Evolutionary conservation across 2,113 vertebrate species (phyloP).

Genomic region (Sphaerodactylus townsendi): DNA sequence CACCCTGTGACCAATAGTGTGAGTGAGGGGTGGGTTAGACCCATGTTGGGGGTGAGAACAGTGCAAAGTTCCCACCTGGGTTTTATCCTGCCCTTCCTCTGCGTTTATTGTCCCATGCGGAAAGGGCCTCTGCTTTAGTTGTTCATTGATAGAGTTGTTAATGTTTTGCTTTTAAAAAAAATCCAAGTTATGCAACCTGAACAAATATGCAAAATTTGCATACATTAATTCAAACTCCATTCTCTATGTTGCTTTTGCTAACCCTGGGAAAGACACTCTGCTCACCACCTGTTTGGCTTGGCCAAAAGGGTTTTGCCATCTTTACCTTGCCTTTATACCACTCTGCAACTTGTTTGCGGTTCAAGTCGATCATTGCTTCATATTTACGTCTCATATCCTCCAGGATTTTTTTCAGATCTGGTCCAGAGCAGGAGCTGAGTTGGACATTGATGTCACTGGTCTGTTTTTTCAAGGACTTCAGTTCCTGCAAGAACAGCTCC

Average conservation of each 20-base stretch:
- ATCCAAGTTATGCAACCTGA: background rate
- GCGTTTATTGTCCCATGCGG: too few species aligned
- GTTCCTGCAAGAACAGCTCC: slow-evolving; percentile 33
- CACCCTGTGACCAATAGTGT: too few species aligned
- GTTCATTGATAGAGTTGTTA: background rate
- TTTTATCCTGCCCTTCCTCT: too few species aligned
- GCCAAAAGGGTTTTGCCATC: background rate
- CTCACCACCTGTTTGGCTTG: background rate
- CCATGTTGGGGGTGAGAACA: too few species aligned
- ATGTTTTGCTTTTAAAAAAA: background rate
- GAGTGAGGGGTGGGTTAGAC: too few species aligned
- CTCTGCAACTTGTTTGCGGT: slow-evolving; percentile 74
- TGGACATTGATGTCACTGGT: slow-evolving; percentile 54
- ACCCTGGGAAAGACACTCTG: too few species aligned
- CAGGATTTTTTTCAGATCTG: slow-evolving; percentile 53
- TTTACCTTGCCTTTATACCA: slow-evolving; percentile 82
- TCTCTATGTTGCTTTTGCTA: too few species aligned
- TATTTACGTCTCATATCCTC: slow-evolving; percentile 74
- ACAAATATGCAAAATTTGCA: background rate
- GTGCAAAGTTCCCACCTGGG: too few species aligned
- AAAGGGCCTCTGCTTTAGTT: too few species aligned
- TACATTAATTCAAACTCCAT: background rate
- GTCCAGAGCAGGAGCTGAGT: slow-evolving; percentile 46
- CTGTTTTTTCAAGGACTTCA: slow-evolving; percentile 26
- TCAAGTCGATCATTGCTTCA: slow-evolving; percentile 74